These are phyloP conservation scores for Valencia hispanica DNA, from an alignment of 2,797 vertebrate genomes.

Conservation along the genomic window DNA sequence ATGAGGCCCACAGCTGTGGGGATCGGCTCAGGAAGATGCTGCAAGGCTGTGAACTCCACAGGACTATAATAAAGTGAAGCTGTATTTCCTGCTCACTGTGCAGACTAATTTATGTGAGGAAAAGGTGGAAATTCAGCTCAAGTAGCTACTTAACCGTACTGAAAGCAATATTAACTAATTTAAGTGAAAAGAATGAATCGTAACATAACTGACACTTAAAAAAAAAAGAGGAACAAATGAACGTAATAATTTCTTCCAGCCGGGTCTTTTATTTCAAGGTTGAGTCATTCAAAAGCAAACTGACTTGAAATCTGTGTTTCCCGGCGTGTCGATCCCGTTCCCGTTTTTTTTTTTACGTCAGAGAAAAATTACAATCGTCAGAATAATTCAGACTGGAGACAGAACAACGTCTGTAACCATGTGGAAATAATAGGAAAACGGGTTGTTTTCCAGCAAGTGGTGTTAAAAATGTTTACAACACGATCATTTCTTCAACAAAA, in stretches of 20 bases:
- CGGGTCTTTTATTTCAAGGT: conserved; percentile 14
- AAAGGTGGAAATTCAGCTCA: conserved; percentile 44
- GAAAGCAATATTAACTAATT: conserved; percentile 34
- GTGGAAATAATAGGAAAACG: conserved; percentile 10
- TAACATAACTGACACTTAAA: conserved; percentile 15
- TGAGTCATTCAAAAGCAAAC: conserved; percentile 14
- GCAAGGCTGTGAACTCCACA: conserved; percentile 34
- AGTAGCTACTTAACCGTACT: conserved; percentile 29
- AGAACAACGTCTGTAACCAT: not conserved
- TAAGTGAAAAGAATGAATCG: conserved; percentile 28
- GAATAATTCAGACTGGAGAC: not conserved
- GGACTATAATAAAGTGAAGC: conserved; percentile 36
- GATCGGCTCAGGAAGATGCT: conserved; percentile 21
- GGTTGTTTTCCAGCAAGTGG: conserved; percentile 17
- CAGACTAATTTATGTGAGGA: conserved; percentile 37
- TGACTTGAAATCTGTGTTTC: not conserved
- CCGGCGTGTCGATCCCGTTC: not conserved
- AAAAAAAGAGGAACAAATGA: conserved; percentile 22
- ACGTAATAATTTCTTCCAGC: not conserved
- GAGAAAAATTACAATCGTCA: not conserved
- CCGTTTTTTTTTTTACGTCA: not conserved
- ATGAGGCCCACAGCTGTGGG: conserved; percentile 42
- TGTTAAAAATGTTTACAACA: conserved; percentile 30
- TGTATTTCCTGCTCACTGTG: conserved; percentile 26
- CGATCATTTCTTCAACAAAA: conserved; percentile 16